Conservation (phyloP, 2,888 invertebrate species). For the Xestia c-nigrum region DNA sequence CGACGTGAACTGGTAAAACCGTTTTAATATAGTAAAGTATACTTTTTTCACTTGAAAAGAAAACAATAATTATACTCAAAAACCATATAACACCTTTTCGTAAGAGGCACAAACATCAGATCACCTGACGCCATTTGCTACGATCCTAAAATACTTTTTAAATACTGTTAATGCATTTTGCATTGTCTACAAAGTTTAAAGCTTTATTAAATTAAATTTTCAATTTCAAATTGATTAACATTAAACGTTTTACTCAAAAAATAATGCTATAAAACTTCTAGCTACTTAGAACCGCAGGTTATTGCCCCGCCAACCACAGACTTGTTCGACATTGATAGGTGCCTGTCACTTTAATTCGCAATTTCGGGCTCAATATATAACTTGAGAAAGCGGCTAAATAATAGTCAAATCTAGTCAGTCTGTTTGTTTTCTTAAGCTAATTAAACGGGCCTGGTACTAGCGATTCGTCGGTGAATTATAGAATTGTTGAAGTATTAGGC, state of each 20-base stretch:
- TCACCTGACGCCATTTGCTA: neutral
- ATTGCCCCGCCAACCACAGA: constrained; percentile 13
- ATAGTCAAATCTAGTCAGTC: neutral
- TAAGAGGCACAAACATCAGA: neutral
- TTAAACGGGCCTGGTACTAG: constrained; percentile 29
- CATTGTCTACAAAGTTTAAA: constrained; percentile 3
- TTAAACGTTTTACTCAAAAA: constrained; percentile 2
- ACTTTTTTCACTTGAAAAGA: neutral
- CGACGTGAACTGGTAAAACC: neutral
- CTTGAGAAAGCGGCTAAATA: constrained; percentile 12
- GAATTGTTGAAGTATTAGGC: constrained; percentile 7
- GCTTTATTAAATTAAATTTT: neutral
- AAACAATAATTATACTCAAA: neutral
- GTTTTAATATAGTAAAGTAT: neutral
- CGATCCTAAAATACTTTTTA: neutral
- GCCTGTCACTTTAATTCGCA: constrained; percentile 38
- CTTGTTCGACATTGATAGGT: constrained; percentile 38
- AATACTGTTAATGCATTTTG: neutral
- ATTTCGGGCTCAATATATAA: constrained; percentile 44
- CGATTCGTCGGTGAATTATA: constrained; percentile 6
- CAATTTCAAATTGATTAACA: constrained; percentile 1
- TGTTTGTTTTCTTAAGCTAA: constrained; percentile 30
- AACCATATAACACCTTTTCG: neutral
- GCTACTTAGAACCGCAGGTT: neutral
- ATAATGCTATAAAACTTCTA: constrained; percentile 1